A percentile compares a stretch with the other conserved stretches of the same genome.
Conservation (phyloP, 2,797 vertebrate species). For the Dendrocincla tyrannina region DNA sequence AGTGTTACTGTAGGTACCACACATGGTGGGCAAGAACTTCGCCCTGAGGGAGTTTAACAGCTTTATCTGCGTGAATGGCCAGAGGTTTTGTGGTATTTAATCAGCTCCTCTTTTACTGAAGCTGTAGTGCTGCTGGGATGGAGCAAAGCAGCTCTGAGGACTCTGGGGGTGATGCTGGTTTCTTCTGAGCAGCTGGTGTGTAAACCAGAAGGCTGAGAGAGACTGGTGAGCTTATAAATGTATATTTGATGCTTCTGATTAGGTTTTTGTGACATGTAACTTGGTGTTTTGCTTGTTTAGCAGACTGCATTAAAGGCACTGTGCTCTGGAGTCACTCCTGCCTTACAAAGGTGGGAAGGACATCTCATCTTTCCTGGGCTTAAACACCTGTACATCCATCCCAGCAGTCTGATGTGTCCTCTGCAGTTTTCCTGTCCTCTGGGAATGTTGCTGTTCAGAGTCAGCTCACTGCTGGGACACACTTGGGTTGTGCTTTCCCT, state of each 20-base stretch:
- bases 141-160: neutral
- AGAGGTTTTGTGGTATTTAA: neutral
- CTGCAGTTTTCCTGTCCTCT: neutral
- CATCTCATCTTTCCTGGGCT: neutral
- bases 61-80: neutral
- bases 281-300: neutral
- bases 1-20: fast-evolving
- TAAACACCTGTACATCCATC: fast-evolving
- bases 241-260: neutral
- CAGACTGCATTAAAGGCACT: neutral
- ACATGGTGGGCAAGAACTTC: neutral
- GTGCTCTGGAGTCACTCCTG: neutral
- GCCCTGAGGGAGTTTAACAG: neutral
- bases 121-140: neutral
- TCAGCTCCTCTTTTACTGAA: fast-evolving
- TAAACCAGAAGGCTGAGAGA: neutral
- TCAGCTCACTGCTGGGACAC: neutral
- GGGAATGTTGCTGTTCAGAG: neutral
- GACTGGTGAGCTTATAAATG: fast-evolving
- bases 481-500: neutral
- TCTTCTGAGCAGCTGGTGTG: neutral
- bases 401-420: neutral
- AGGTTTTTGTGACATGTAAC: neutral
- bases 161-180: neutral
- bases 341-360: neutral